Evolutionary conservation across 1,140 invertebrate species (phyloP).

Genomic region (Bombus picipes): DNA sequence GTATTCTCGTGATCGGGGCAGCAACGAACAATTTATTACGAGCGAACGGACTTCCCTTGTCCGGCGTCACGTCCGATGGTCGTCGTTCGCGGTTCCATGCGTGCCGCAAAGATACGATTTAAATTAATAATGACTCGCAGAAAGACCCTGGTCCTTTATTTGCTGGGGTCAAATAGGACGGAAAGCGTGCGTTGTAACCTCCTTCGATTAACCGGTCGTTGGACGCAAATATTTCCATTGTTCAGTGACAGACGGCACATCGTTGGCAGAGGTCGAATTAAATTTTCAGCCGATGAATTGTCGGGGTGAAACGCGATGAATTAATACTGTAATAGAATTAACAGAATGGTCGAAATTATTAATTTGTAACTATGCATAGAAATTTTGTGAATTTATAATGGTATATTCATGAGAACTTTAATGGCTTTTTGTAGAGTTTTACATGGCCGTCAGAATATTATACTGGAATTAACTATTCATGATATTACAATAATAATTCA

Average conservation of each 20-base stretch:
- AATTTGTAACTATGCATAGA: too few relatives aligned
- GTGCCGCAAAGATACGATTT: conserved; percentile 23
- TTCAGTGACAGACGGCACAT: conserved; percentile 1
- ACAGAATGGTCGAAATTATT: background rate
- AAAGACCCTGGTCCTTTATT: conserved; percentile 1
- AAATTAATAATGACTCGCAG: conserved; percentile 50
- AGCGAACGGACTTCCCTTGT: conserved; percentile 38
- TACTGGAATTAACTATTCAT: background rate
- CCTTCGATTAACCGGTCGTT: conserved; percentile 28
- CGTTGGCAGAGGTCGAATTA: background rate
- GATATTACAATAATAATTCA: too few relatives aligned
- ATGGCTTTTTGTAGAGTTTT: background rate
- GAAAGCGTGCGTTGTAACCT: conserved; percentile 30
- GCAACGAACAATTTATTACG: conserved; percentile 58
- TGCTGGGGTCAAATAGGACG: background rate
- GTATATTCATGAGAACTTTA: too few relatives aligned
- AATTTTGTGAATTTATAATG: too few relatives aligned
- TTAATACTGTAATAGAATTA: conserved; percentile 13
- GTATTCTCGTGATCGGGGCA: conserved; percentile 26
- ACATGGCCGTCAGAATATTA: background rate
- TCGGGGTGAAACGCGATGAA: background rate
- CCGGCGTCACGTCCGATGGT: conserved; percentile 28
- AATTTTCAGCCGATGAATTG: conserved; percentile 2
- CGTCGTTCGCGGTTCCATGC: background rate
- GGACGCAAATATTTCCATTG: conserved; percentile 18